Evolutionary conservation across 2,113 vertebrate species (phyloP).

Genomic region (Amblyopsis rosae): DNA sequence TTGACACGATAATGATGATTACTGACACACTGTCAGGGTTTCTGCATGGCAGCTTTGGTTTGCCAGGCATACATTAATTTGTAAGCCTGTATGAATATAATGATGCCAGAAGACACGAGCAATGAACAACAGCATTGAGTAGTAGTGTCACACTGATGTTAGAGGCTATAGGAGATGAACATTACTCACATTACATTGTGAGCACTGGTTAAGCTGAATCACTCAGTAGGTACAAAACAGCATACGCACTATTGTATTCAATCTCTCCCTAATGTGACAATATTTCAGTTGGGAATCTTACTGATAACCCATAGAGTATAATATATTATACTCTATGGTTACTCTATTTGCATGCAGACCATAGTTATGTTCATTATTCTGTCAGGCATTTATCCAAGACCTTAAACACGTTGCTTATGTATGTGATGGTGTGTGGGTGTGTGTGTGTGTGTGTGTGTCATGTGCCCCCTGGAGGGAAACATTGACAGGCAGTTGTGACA

Average conservation of each 20-base stretch:
- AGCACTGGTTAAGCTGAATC: neutral
- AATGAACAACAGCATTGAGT: neutral
- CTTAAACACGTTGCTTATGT: too few relatives aligned
- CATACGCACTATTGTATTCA: too few relatives aligned
- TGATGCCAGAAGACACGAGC: neutral
- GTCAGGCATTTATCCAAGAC: too few relatives aligned
- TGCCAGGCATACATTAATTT: neutral
- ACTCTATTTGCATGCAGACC: too few relatives aligned
- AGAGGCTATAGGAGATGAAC: slow-evolving; percentile 3
- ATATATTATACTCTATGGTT: too few relatives aligned
- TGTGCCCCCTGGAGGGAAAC: slow-evolving; percentile 1
- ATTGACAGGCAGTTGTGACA: slow-evolving; percentile 19
- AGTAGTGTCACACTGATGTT: too few relatives aligned
- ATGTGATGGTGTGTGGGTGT: neutral
- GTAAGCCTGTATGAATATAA: neutral
- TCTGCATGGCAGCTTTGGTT: slow-evolving; percentile 27
- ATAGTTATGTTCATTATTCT: too few relatives aligned
- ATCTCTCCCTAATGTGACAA: too few relatives aligned
- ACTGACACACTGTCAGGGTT: slow-evolving; percentile 22
- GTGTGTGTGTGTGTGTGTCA: slow-evolving; percentile 3
- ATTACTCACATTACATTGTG: slow-evolving; percentile 6
- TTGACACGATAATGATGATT: neutral
- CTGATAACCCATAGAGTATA: too few relatives aligned
- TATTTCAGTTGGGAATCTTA: too few relatives aligned
- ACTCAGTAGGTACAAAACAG: neutral